Percentiles rank a stretch among this genome's conserved stretches.
Conservation (phyloP, 2,888 invertebrate genomes). For the Dione juno region DNA sequence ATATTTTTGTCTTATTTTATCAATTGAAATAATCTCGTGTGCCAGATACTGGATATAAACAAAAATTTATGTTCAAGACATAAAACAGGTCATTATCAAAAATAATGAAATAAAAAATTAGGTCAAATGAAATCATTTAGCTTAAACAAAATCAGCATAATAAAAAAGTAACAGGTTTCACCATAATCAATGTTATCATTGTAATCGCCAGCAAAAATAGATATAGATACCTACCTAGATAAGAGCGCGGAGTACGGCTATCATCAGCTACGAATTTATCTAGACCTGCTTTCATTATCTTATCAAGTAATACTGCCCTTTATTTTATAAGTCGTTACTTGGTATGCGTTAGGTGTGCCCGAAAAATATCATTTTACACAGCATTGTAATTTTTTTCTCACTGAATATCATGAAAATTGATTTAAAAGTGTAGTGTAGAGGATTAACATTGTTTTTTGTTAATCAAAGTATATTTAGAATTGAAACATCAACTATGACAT, state of each 20-base stretch:
- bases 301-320: slow-evolving; percentile 73
- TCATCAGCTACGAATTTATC: slow-evolving; percentile 78
- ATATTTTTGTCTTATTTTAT: too few species aligned
- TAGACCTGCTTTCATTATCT: slow-evolving; percentile 82
- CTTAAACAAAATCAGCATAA: slow-evolving; percentile 22
- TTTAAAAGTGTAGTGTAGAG: slow-evolving; percentile 21
- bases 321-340: slow-evolving; percentile 67
- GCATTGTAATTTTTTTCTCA: neutral
- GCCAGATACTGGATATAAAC: too few species aligned
- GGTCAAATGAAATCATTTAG: neutral
- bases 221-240: slow-evolving; percentile 55
- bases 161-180: slow-evolving; percentile 47
- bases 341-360: slow-evolving; percentile 62
- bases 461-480: neutral
- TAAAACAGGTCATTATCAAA: too few species aligned
- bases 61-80: too few species aligned
- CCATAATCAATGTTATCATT: slow-evolving; percentile 67
- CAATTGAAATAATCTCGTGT: too few species aligned
- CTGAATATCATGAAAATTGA: slow-evolving; percentile 17
- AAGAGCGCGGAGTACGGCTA: slow-evolving; percentile 58
- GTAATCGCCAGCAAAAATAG: slow-evolving; percentile 71
- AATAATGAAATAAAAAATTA: neutral
- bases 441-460: neutral
- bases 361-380: slow-evolving; percentile 38
- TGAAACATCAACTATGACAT: neutral